Conservation (phyloP, 2,797 vertebrate species). For the Rhynchotus rufescens region DNA sequence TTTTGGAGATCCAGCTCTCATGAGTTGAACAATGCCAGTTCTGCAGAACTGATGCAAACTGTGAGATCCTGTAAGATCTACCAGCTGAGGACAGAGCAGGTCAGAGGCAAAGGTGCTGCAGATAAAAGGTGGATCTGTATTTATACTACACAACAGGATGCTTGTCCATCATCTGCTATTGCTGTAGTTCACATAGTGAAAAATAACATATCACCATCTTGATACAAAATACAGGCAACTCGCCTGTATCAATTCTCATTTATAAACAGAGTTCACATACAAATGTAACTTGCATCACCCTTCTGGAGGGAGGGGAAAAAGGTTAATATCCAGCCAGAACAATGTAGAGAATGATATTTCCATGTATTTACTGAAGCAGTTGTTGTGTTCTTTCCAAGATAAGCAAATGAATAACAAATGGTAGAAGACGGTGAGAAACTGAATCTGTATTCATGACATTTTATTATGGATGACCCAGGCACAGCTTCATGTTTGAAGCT, state of each 20-base stretch:
- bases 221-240: background rate
- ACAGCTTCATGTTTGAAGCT: background rate
- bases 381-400: background rate
- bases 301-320: background rate
- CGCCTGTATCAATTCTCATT: background rate
- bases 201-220: background rate
- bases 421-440: background rate
- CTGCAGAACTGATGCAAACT: fast-evolving
- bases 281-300: fast-evolving
- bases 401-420: background rate
- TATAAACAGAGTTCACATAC: background rate
- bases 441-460: background rate
- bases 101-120: background rate
- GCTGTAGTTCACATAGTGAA: background rate
- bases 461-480: background rate
- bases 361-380: background rate
- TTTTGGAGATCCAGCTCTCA: background rate
- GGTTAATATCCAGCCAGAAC: background rate
- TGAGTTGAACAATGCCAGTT: background rate
- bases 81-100: background rate
- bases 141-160: background rate
- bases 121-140: background rate
- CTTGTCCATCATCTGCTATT: background rate
- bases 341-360: background rate
- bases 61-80: background rate